Evolutionary conservation across 2,888 invertebrate genomes (phyloP), one percentile per base, ranked within the genome.

Genomic region (Nymphalis polychloros): DNA sequence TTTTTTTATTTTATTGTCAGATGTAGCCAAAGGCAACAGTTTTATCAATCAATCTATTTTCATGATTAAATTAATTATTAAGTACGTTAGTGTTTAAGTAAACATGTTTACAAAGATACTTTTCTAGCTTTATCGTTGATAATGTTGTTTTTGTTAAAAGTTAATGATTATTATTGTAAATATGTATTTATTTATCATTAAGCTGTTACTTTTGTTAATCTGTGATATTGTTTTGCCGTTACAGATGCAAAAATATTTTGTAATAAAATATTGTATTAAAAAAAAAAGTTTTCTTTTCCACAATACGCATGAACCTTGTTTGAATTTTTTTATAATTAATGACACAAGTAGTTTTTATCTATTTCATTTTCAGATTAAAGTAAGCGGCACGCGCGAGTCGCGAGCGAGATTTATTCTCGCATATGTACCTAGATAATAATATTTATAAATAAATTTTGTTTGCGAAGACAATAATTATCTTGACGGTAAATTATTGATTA

Each of bases 221-320:
- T 57, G 57, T 57, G 57, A 57, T 57, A 57, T 57, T 41, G 41
- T 57, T 57, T 57, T 53, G 53, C 41, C 27, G 41, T 57, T 57
- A 35, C 57, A 57, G 57, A 57, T 57, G 19, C 35, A 41, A 57
- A 35, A 31, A n/a, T 57, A 57, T 41, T 57, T 57, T 57, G 27
- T 57, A 41, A 57, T 57, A 57, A 57, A 57, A 19, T 19, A 41
- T n/a, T n/a, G n/a, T 8, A 55, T 13, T 19, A 19, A 8, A 41
- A 4, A 57, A 41, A 19, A 13, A 19, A 10, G 13, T n/a, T 41
- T 8, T 57, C 41, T 31, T 55, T 2, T 55, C 16, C 16, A 16
- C 17, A 10, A 13, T 13, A 2, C 4, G 13, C 10, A 3, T 41
- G 13, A 41, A 13, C 2, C 1, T 41, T 41, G 10, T 1, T 41